Conservation (phyloP, 1,140 invertebrate genomes). For the Venturia canescens region DNA sequence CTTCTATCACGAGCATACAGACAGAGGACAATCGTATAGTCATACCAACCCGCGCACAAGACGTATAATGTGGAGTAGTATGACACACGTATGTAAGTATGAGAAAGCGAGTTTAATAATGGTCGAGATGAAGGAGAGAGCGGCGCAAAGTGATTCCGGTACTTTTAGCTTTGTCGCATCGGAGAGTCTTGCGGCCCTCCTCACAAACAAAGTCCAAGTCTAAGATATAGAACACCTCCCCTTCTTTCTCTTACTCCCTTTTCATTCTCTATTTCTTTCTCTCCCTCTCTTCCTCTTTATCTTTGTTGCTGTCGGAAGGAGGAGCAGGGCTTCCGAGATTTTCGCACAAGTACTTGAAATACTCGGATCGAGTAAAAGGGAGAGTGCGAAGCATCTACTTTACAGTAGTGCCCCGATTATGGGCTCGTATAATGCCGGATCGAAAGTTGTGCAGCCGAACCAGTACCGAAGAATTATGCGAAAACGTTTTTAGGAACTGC, state of each 20-base stretch:
- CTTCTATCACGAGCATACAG: conserved; percentile 35
- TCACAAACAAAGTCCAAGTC: conserved; percentile 5
- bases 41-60: neutral
- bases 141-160: conserved; percentile 43
- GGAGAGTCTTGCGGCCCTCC: conserved; percentile 22
- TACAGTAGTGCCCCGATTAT: neutral
- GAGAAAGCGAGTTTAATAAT: conserved; percentile 21
- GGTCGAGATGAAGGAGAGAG: conserved; percentile 38
- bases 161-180: conserved; percentile 40
- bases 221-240: conserved; percentile 27
- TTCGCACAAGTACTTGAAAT: conserved; percentile 14
- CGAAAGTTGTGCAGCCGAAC: neutral
- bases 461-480: neutral
- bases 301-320: neutral
- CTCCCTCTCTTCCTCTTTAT: neutral
- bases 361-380: conserved; percentile 25
- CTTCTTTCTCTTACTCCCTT: neutral
- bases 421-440: neutral
- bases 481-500: neutral
- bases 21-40: conserved; percentile 40
- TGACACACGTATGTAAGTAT: conserved; percentile 7
- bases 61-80: neutral
- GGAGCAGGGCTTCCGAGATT: neutral
- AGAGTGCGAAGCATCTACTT: neutral
- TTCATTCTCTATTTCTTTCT: neutral